These are phyloP conservation scores for Nyctereutes procyonoides DNA, from an alignment of 2,113 vertebrate genomes.

Conservation along the genomic window DNA sequence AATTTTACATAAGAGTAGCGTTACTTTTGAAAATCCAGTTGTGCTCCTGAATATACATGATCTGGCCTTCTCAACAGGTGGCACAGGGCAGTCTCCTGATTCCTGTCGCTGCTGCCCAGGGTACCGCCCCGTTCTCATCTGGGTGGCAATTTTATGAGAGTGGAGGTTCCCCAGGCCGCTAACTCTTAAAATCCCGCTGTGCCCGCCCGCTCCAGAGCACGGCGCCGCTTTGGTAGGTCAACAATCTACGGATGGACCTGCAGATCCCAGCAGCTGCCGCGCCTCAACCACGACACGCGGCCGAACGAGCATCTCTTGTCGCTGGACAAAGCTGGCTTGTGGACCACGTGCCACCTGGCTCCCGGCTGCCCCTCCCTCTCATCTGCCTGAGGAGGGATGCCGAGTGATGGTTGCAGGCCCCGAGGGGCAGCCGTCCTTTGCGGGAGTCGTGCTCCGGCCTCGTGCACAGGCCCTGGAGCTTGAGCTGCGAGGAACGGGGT, in stretches of 20 bases:
- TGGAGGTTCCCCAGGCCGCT: neutral
- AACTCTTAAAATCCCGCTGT: neutral
- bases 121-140: neutral
- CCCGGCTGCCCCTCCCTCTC: neutral
- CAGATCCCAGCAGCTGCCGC: neutral
- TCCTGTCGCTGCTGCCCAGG: rapidly evolving
- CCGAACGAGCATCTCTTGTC: neutral
- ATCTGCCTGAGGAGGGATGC: neutral
- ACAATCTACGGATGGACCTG: neutral
- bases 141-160: neutral
- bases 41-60: constrained; percentile 64
- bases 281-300: neutral
- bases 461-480: constrained; percentile 51
- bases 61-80: constrained; percentile 32
- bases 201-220: rapidly evolving
- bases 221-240: neutral
- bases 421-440: neutral
- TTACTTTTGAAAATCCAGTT: constrained; percentile 73
- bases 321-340: constrained; percentile 5
- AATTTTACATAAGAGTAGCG: constrained; percentile 80
- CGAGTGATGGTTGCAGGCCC: neutral
- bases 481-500: neutral
- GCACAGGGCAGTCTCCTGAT: neutral
- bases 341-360: neutral
- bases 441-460: neutral